Evolutionary conservation across 2,797 vertebrate species (phyloP), one percentile per base, ranked within the genome.

Genomic region (Hippocampus kuda): DNA sequence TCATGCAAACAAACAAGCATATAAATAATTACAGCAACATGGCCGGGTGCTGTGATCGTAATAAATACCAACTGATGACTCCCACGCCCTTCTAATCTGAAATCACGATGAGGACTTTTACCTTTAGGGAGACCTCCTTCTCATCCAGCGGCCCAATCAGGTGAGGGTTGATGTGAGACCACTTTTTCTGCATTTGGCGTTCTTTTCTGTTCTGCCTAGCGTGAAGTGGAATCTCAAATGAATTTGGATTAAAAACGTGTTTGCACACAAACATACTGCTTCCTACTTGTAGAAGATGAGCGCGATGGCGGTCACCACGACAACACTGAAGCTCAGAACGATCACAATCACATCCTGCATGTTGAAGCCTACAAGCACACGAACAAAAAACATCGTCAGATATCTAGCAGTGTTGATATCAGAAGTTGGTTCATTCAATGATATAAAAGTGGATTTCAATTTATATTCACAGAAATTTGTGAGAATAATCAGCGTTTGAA

Each of bases 201-300:
- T 94, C 91, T 81, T 86, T 93, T 77, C 88, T 93, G 81, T 96
- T 97, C 83, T 96, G 94, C 78, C 97, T 98, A 83, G 65, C 5
- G 42, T 67, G 34, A 44, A 20, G 24, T n/a, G 22, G 20, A 48
- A 27, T 4, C 22, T 1, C 1, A 27, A 48, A 26, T 49, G 44
- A 65, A 16, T 3, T 54, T 20, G 11, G 9, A 38, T 20, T 3
- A 30, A 7, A 30, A 7, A n/a, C 1, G 38, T 10, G 34, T 7
- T 13, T n/a, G 27, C 16, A 18, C 59, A 48, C 42, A 1, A 34
- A 5, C 2, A 0, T 1, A 24, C 41, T n/a, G 6, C 1, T 38
- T 53, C 48, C 34, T 91, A 99, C 97, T 94, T 93, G 84, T 97
- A 91, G 82, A 98, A 91, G 81, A 98, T 88, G 62, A 98, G 88